Conservation (phyloP, 2,888 invertebrate genomes). For the Lochmaea crataegi region DNA sequence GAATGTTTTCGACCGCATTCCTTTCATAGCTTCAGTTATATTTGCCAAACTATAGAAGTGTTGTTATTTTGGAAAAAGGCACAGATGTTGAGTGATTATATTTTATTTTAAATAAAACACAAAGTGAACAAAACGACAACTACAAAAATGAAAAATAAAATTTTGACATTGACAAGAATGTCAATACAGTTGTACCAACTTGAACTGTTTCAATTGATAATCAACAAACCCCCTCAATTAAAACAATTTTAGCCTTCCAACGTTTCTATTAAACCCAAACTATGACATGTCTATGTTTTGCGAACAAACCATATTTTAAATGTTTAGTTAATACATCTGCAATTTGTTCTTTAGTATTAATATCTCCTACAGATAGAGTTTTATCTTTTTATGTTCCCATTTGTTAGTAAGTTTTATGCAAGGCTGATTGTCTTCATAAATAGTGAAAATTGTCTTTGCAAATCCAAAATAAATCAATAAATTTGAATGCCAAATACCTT, state of each 20-base stretch:
- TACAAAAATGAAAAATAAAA: no score
- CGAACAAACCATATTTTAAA: no score
- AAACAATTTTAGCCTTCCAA: neutral
- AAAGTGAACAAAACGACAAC: no score
- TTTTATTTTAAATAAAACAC: no score
- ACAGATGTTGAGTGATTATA: no score
- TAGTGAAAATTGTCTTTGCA: constrained; percentile 7
- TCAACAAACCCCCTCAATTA: neutral
- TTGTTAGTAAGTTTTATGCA: constrained; percentile 29
- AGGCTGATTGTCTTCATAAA: constrained; percentile 11
- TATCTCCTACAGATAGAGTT: constrained; percentile 24
- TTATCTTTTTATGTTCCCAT: constrained; percentile 34
- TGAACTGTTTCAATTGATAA: neutral
- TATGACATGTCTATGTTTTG: no score
- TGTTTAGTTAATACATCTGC: no score
- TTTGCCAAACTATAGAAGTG: no score
- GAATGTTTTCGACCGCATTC: no score
- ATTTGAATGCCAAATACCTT: constrained; percentile 47
- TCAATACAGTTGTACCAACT: neutral
- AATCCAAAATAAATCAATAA: constrained; percentile 22
- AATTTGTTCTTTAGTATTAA: constrained; percentile 20
- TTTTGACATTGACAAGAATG: neutral
- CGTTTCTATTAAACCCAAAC: no score
- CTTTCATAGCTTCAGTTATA: no score
- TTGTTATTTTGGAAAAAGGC: no score